Percentiles rank a stretch among this genome's conserved stretches.
Conservation (phyloP, 2,797 vertebrate species). For the Pachyuromys duprasi region DNA sequence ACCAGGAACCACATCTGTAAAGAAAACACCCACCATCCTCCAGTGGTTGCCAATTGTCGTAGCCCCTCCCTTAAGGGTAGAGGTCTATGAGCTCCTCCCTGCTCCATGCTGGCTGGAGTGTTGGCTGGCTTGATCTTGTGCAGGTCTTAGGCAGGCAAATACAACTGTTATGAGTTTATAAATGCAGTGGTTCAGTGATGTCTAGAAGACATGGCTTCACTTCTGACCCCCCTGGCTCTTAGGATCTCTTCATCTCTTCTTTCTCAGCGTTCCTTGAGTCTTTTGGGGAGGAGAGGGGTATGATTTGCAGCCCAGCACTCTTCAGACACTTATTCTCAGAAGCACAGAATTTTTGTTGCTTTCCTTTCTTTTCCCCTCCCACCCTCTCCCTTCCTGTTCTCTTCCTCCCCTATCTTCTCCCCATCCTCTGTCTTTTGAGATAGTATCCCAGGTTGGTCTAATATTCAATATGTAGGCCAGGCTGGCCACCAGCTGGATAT, state of each 20-base stretch:
- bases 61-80: not conserved
- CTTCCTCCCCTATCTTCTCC: not conserved
- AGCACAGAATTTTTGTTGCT: not conserved
- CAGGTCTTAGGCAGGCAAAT: not conserved
- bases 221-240: not conserved
- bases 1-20: not conserved
- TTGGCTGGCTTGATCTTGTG: not conserved
- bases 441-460: not conserved
- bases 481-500: not conserved
- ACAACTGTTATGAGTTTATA: not conserved
- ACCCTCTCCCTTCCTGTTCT: not conserved
- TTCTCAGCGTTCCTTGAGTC: not conserved
- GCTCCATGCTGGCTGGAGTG: too few relatives aligned
- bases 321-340: constrained; percentile 12
- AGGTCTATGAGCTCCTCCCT: too few relatives aligned
- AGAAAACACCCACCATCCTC: not conserved
- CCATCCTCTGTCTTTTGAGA: not conserved
- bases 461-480: not conserved
- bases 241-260: not conserved
- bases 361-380: not conserved
- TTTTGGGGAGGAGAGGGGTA: not conserved
- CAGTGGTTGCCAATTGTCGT: too few relatives aligned
- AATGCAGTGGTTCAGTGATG: not conserved
- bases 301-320: not conserved
- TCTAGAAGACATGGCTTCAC: not conserved